These are phyloP conservation scores for Dryococelus australis DNA, from an alignment of 2,888 invertebrate genomes.

Conservation along the genomic window DNA sequence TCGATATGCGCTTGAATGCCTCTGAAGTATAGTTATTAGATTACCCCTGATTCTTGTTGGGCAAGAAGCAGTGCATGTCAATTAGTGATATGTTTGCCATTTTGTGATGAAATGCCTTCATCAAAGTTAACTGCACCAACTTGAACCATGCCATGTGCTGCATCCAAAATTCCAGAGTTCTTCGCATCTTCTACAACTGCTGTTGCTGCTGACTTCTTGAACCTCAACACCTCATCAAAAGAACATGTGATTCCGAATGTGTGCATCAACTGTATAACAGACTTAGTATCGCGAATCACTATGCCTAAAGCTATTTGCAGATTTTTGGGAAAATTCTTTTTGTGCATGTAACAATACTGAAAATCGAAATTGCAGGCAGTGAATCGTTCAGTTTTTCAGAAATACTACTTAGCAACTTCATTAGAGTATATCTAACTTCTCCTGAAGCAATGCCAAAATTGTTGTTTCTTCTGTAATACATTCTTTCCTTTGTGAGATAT, in stretches of 20 bases:
- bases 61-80: neutral
- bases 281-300: neutral
- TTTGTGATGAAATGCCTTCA: constrained; percentile 12
- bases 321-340: neutral
- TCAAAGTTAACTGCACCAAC: too few relatives aligned
- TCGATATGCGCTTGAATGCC: constrained; percentile 13
- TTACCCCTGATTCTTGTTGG: constrained; percentile 1
- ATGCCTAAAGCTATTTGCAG: constrained; percentile 19
- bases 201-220: constrained; percentile 22
- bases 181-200: constrained; percentile 11
- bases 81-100: neutral
- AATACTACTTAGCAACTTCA: neutral
- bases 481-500: neutral
- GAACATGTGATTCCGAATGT: constrained; percentile 19
- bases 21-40: constrained; percentile 4
- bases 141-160: constrained; percentile 19
- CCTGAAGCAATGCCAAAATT: neutral
- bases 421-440: neutral
- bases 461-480: constrained; percentile 12
- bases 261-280: constrained; percentile 18
- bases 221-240: constrained; percentile 22
- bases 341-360: neutral
- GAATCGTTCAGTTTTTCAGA: constrained; percentile 21
- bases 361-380: constrained; percentile 19
- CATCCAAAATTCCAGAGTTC: neutral